Evolutionary conservation across 2,888 invertebrate species (phyloP), one percentile per base, ranked within the genome.

Genomic region (Hybos culiciformis): DNA sequence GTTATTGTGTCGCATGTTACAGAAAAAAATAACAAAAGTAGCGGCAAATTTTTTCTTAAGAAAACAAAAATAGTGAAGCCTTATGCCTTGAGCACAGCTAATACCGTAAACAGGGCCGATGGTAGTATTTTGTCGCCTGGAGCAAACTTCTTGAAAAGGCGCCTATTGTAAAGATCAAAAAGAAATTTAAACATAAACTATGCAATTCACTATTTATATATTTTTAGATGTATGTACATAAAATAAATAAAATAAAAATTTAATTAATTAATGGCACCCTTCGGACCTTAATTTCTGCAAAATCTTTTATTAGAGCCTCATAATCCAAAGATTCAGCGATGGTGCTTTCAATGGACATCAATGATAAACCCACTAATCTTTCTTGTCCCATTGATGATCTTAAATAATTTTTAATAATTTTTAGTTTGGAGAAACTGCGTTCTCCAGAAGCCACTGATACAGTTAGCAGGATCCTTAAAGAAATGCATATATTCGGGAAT

Each of bases 321-420:
- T 33, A 33, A 33, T 33, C 33, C 33, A 33, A 33, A 33, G 33
- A 33, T 18, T 32, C 32, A 17, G 15, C 33, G 33, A 33, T 33
- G 33, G 33, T 18, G 33, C 33, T 33, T 33, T 33, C 33, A 33
- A 33, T 33, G 17, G 18, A 33, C 33, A 33, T 33, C 33, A 33
- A 33, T 17, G 33, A 18, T 18, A 33, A 33, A 33, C 33, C 33
- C 18, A 33, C 34, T 34, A 34, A 19, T n/a, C 34, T 34, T 18
- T 18, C 19, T 34, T 34, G 19, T 19, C 19, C 18, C 34, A 34
- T 34, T 18, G 34, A 19, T 18, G 19, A 19, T 34, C 34, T 34
- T 18, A 34, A n/a, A 34, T 34, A 34, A 34, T 34, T 34, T 34
- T 34, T 34, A 34, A 34, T 34, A 19, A 19, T 34, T 34, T 34